Conservation (phyloP, 2,113 vertebrate species). For the Sphyrna mokarran region DNA sequence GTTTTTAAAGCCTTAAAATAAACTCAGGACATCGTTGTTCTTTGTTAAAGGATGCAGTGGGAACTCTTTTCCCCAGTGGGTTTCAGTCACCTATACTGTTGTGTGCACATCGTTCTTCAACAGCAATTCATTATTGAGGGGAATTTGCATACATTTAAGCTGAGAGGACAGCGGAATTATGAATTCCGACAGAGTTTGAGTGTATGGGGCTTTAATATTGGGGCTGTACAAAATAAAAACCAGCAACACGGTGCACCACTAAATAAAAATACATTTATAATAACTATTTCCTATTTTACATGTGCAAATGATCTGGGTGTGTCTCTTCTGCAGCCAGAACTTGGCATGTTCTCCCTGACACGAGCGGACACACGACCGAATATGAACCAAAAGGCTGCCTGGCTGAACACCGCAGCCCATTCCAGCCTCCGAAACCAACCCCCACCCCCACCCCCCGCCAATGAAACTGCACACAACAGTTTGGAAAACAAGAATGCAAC, state of each 20-base stretch:
- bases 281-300: not conserved
- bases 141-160: not conserved
- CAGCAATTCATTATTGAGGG: not conserved
- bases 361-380: slow-evolving; percentile 1
- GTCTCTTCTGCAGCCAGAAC: not conserved
- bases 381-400: not conserved
- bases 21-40: not conserved
- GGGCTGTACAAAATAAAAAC: not conserved
- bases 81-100: not conserved
- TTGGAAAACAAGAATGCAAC: too few relatives aligned
- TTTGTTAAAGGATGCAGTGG: not conserved
- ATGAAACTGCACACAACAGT: not conserved
- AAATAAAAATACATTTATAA: not conserved
- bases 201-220: not conserved
- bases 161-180: not conserved
- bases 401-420: not conserved
- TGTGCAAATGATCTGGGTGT: not conserved
- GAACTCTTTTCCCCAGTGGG: not conserved
- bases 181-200: not conserved
- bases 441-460: too few relatives aligned
- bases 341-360: not conserved
- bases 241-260: not conserved
- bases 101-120: not conserved
- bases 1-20: not conserved
- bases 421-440: too few relatives aligned